These are phyloP conservation scores for Cactoblastis cactorum DNA, from an alignment of 2,888 invertebrate species.

Conservation along the genomic window DNA sequence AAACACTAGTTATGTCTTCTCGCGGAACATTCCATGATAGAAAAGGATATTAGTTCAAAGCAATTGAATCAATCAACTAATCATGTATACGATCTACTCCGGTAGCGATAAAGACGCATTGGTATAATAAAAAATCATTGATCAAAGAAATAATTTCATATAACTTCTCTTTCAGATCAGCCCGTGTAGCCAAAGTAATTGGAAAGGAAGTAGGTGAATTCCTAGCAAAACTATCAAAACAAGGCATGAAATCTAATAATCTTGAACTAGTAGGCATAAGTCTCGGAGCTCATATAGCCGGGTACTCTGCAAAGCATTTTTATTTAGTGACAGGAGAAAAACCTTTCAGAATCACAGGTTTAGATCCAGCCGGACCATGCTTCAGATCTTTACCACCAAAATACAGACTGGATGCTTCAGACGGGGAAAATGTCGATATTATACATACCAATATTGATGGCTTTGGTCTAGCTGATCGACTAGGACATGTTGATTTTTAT, in stretches of 20 bases:
- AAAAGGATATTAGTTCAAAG: too few relatives aligned
- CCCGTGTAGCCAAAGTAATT: slow-evolving; percentile 47
- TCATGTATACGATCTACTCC: too few relatives aligned
- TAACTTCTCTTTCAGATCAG: slow-evolving; percentile 50
- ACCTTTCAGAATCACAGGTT: slow-evolving; percentile 52
- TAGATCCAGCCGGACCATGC: slow-evolving; percentile 70
- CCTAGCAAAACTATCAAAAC: slow-evolving; percentile 43
- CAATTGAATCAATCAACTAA: too few relatives aligned
- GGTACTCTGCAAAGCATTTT: slow-evolving; percentile 58
- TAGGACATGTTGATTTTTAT: slow-evolving; percentile 65
- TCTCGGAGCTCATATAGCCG: slow-evolving; percentile 56
- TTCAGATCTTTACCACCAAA: slow-evolving; percentile 46
- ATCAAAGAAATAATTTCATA: not conserved
- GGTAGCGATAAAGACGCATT: too few relatives aligned
- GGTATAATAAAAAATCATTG: too few relatives aligned
- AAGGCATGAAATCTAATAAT: slow-evolving; percentile 49
- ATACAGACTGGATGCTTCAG: slow-evolving; percentile 41
- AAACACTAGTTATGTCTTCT: too few relatives aligned
- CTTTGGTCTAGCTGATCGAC: slow-evolving; percentile 60
- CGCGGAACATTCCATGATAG: too few relatives aligned
- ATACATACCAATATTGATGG: slow-evolving; percentile 71
- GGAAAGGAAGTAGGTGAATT: slow-evolving; percentile 60
- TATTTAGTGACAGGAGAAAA: slow-evolving; percentile 52
- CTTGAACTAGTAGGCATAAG: slow-evolving; percentile 61
- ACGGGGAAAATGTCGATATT: slow-evolving; percentile 53